A percentile compares a stretch with the other conserved stretches of the same genome.
These are phyloP conservation scores for Neotoxoptera formosana DNA, from an alignment of 1,140 invertebrate species.

Conservation along the genomic window DNA sequence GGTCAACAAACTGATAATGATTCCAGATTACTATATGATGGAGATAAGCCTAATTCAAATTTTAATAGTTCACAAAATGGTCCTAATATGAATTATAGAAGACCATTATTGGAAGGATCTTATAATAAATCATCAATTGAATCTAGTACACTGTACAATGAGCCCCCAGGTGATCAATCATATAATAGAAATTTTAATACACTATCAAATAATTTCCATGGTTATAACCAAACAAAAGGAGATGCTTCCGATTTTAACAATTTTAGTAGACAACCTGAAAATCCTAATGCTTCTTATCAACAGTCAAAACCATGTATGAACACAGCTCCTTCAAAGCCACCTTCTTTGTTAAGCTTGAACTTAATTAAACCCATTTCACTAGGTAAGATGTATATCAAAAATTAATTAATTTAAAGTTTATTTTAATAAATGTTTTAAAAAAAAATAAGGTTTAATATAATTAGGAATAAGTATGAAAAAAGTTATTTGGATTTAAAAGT, in stretches of 20 bases:
- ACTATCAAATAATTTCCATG: neutral
- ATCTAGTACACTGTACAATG: neutral
- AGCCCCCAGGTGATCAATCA: neutral
- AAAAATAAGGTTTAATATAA: no score
- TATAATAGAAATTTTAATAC: conserved; percentile 38
- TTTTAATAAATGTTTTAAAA: no score
- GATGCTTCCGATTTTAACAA: neutral
- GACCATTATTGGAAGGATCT: conserved; percentile 21
- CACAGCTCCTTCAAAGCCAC: conserved; percentile 11
- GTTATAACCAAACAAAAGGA: conserved; percentile 18
- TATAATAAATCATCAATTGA: conserved; percentile 27
- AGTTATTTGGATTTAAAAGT: no score
- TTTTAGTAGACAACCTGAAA: conserved; percentile 8
- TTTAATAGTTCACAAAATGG: conserved; percentile 6
- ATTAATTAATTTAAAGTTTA: neutral
- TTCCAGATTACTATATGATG: neutral
- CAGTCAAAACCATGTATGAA: neutral
- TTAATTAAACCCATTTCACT: conserved; percentile 9
- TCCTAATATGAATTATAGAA: conserved; percentile 6
- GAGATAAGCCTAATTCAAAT: neutral
- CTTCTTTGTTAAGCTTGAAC: conserved; percentile 42
- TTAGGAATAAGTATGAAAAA: no score
- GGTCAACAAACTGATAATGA: neutral
- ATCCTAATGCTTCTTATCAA: neutral
- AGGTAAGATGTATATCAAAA: conserved; percentile 7